Evolutionary conservation across 2,888 invertebrate genomes (phyloP).

Genomic region (Cheilosia urbana): DNA sequence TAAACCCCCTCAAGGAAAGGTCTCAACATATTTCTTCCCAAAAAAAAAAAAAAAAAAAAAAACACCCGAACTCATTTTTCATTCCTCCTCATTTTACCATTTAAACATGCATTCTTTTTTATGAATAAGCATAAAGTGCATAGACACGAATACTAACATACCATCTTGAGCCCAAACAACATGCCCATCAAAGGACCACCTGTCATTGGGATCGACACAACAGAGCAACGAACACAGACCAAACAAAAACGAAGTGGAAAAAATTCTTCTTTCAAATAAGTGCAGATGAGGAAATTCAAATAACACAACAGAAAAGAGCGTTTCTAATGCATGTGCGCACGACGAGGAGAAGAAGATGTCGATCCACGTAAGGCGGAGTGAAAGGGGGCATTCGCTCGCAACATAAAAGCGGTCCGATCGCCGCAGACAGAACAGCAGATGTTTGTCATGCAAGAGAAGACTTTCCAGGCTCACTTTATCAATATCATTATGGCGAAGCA

Average conservation of each 20-base stretch:
- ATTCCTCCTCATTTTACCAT: conserved; percentile 55
- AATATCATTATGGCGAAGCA: conserved; percentile 18
- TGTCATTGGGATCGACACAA: conserved; percentile 67
- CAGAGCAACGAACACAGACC: conserved; percentile 64
- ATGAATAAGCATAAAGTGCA: conserved; percentile 73
- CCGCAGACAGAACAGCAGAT: conserved; percentile 73
- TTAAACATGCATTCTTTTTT: conserved; percentile 56
- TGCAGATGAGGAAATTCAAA: conserved; percentile 75
- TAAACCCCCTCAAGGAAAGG: conserved; percentile 23
- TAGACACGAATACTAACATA: conserved; percentile 63
- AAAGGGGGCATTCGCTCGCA: conserved; percentile 1
- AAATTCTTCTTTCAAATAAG: conserved; percentile 65
- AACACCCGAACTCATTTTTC: conserved; percentile 21
- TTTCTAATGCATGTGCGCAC: conserved; percentile 60
- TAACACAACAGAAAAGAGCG: conserved; percentile 61
- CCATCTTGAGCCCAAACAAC: conserved; percentile 67
- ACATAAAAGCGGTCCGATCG: conserved; percentile 50
- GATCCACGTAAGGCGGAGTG: conserved; percentile 37
- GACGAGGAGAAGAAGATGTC: conserved; percentile 16
- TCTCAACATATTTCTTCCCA: conserved; percentile 12
- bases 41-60: conserved; percentile 18
- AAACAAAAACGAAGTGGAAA: conserved; percentile 31
- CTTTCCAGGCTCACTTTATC: conserved; percentile 51
- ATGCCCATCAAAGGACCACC: conserved; percentile 73
- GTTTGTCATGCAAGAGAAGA: conserved; percentile 75